Conservation (phyloP, 2,797 vertebrate species). For the Tokudaia tokunoshimensis region DNA sequence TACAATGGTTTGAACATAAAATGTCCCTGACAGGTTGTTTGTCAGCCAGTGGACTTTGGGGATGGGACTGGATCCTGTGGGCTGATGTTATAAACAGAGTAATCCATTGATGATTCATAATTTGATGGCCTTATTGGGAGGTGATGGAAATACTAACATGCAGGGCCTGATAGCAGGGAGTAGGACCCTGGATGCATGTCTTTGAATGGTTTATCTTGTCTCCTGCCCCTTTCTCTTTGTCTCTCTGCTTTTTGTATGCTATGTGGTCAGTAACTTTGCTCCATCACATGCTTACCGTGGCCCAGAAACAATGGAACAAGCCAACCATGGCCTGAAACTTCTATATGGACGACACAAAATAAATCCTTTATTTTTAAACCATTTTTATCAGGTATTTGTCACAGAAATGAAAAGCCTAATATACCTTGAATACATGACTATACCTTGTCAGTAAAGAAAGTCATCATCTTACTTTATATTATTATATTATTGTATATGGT, state of each 20-base stretch:
- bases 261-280: background rate
- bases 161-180: background rate
- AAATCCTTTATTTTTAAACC: background rate
- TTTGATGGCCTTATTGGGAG: background rate
- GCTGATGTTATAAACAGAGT: background rate
- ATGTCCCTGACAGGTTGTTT: background rate
- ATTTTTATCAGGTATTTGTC: background rate
- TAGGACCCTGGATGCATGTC: background rate
- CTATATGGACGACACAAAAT: background rate
- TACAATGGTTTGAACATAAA: background rate
- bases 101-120: background rate
- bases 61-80: background rate
- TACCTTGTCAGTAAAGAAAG: background rate
- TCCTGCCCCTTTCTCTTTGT: background rate
- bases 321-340: background rate
- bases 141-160: background rate
- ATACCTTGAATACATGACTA: background rate
- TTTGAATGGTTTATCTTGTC: background rate
- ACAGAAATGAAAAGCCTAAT: background rate
- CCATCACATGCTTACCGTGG: background rate
- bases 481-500: too few species aligned
- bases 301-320: background rate
- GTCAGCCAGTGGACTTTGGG: background rate
- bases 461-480: background rate
- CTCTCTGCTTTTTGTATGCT: background rate